phyloP scores from a whole-genome alignment of 2,888 invertebrate species.

The Notodonta dromedarius region DNA sequence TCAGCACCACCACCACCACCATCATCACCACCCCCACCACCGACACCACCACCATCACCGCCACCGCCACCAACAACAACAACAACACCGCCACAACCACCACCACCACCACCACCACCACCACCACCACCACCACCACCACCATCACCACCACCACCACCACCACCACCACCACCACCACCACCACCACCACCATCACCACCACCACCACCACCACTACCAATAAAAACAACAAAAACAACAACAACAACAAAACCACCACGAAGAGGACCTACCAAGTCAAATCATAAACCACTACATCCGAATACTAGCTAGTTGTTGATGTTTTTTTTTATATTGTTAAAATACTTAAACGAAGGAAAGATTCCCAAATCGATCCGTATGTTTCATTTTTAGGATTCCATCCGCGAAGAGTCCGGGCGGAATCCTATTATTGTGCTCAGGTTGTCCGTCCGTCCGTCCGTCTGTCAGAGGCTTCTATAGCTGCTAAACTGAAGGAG shows the following conservation, averaged over 20 bases:
- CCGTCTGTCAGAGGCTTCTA: too few relatives aligned
- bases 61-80: constrained; percentile 11
- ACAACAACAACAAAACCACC: not conserved
- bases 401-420: too few relatives aligned
- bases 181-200: not conserved
- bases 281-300: too few relatives aligned
- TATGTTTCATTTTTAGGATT: too few relatives aligned
- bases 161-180: not conserved
- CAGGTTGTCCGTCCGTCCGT: too few relatives aligned
- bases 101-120: constrained; percentile 1
- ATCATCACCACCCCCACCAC: constrained; percentile 11
- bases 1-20: constrained; percentile 18
- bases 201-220: not conserved
- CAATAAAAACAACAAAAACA: not conserved
- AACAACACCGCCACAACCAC: not conserved
- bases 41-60: constrained; percentile 7
- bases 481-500: too few relatives aligned
- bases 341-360: too few relatives aligned
- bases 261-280: too few relatives aligned
- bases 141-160: not conserved
- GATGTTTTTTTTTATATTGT: too few relatives aligned
- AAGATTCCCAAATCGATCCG: too few relatives aligned
- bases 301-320: too few relatives aligned
- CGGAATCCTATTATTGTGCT: too few relatives aligned
- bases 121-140: not conserved